A percentile compares a stretch with the other conserved stretches of the same genome.
These are phyloP conservation scores for Podarcis cretensis DNA, from an alignment of 2,113 vertebrate species.

Conservation along the genomic window DNA sequence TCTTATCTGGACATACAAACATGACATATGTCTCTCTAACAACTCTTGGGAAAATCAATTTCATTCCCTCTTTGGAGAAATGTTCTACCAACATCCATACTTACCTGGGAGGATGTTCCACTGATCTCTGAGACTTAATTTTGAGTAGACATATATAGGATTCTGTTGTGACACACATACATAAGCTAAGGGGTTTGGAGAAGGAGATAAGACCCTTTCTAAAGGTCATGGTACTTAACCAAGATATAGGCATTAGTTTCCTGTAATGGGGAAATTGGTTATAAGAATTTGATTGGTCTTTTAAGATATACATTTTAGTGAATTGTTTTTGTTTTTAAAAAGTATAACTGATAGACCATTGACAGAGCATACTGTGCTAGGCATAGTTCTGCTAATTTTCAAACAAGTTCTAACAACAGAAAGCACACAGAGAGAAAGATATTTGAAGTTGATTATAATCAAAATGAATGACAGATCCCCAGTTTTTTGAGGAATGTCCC, in stretches of 20 bases:
- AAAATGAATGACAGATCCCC: neutral
- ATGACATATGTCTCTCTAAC: no score
- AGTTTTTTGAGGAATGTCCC: neutral
- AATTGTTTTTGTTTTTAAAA: neutral
- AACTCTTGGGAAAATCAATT: neutral
- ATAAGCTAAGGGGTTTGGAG: neutral
- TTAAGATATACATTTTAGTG: neutral
- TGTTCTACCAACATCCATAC: neutral
- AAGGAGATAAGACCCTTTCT: neutral
- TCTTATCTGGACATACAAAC: no score
- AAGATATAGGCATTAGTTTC: neutral
- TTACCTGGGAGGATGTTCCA: no score
- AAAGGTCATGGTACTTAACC: neutral
- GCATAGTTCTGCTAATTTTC: neutral
- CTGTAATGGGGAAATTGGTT: neutral
- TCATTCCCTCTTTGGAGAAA: neutral
- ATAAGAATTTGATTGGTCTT: neutral
- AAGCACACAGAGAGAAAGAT: neutral
- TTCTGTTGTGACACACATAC: neutral
- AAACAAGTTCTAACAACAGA: neutral
- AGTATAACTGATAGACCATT: neutral
- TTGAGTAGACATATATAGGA: no score
- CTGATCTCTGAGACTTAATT: no score
- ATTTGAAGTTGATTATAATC: neutral
- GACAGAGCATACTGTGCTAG: neutral